phyloP scores from a whole-genome alignment of 2,888 invertebrate species.

The Epinotia demarniana region DNA sequence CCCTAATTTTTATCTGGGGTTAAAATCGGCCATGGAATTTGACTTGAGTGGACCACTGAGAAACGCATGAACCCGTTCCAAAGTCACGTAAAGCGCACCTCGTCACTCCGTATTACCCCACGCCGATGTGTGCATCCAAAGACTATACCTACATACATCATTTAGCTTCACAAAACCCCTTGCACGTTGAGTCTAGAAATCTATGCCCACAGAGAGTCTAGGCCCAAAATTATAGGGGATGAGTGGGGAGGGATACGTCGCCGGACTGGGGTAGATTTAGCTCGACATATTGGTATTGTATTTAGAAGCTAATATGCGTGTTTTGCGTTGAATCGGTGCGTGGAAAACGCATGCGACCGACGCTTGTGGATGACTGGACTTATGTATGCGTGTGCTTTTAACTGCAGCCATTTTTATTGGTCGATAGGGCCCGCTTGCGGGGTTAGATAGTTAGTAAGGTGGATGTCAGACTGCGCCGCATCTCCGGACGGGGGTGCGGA shows the following conservation, averaged over 20 bases:
- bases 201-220: constrained; percentile 75
- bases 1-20: no score
- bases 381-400: no score
- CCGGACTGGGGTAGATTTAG: constrained; percentile 58
- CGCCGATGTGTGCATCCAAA: neutral
- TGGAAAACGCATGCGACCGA: no score
- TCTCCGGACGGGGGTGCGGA: no score
- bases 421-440: no score
- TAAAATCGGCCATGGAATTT: no score
- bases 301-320: no score
- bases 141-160: constrained; percentile 52
- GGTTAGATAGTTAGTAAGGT: no score
- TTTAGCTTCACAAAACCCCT: constrained; percentile 64
- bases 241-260: constrained; percentile 57
- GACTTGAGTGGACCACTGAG: neutral
- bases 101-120: neutral
- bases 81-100: constrained; percentile 15
- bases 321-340: no score
- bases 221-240: constrained; percentile 77
- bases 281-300: neutral
- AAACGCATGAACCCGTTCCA: neutral
- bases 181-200: constrained; percentile 76
- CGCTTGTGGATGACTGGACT: no score
- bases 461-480: no score
- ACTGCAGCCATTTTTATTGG: no score